Percentiles rank a stretch among this genome's conserved stretches.
Evolutionary conservation across 1,140 invertebrate genomes (phyloP).

Genomic region (Pogonus chalceus): DNA sequence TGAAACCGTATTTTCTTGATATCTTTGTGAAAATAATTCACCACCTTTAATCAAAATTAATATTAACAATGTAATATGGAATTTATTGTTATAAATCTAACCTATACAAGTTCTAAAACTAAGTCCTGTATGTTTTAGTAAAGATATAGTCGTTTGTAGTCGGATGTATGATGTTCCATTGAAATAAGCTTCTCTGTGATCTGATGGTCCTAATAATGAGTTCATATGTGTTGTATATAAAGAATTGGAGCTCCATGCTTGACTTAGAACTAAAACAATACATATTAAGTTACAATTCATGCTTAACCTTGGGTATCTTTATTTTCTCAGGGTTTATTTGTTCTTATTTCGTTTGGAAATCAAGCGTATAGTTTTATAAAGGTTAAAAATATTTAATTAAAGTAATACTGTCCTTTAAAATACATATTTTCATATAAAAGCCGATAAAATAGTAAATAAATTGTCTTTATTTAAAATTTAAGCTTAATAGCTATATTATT

Average conservation of each 20-base stretch:
- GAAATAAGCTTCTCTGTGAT: constrained; percentile 65
- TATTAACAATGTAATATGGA: constrained; percentile 1
- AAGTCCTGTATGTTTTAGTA: constrained; percentile 65
- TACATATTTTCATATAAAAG: no score
- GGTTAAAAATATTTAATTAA: no score
- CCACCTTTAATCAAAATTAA: constrained; percentile 41
- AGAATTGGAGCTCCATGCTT: neutral
- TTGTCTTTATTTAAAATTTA: no score
- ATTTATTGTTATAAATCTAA: constrained; percentile 28
- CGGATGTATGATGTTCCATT: constrained; percentile 66
- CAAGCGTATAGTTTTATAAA: no score
- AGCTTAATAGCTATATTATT: no score
- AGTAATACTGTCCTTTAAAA: no score
- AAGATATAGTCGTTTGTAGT: constrained; percentile 55
- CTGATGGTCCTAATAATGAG: constrained; percentile 32
- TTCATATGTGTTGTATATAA: neutral
- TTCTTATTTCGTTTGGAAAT: no score
- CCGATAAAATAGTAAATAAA: no score
- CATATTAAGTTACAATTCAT: no score
- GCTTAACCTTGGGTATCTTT: no score
- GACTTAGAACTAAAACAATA: neutral
- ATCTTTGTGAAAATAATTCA: constrained; percentile 59
- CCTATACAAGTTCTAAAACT: constrained; percentile 71
- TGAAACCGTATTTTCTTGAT: constrained; percentile 54
- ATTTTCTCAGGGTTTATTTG: no score